These are phyloP conservation scores for Spheniscus mendiculus DNA, from an alignment of 2,113 vertebrate genomes.

Conservation along the genomic window DNA sequence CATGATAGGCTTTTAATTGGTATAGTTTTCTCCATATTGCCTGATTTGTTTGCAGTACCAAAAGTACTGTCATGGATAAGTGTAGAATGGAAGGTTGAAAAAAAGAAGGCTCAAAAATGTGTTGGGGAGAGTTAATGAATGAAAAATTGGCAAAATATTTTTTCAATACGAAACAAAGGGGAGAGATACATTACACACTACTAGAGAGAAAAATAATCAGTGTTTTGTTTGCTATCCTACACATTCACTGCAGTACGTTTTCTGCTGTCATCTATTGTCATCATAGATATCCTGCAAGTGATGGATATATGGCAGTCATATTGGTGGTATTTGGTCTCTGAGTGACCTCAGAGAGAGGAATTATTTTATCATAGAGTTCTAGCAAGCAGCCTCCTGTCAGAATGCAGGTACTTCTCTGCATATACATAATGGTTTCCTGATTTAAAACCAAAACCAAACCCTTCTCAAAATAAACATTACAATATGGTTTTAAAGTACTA, in stretches of 20 bases:
- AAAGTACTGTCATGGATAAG: background rate
- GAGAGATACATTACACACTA: background rate
- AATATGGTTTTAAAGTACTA: background rate
- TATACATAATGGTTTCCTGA: background rate
- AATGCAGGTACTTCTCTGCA: background rate
- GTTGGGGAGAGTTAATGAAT: background rate
- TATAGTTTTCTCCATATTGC: background rate
- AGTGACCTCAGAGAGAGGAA: background rate
- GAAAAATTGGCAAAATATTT: background rate
- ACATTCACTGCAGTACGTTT: background rate
- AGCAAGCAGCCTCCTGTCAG: background rate
- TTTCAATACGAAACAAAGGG: background rate
- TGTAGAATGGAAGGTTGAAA: background rate
- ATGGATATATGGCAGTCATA: background rate
- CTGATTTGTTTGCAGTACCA: background rate
- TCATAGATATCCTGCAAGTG: background rate
- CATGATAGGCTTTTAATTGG: background rate
- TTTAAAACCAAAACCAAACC: background rate
- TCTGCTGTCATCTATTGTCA: background rate
- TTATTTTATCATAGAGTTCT: background rate
- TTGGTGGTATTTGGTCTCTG: background rate
- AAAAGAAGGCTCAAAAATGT: background rate
- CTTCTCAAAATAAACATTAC: background rate
- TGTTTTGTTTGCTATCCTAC: background rate
- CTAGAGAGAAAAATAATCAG: background rate